These are phyloP conservation scores for Chelonus formosanus DNA, from an alignment of 2,888 invertebrate genomes.

Conservation along the genomic window DNA sequence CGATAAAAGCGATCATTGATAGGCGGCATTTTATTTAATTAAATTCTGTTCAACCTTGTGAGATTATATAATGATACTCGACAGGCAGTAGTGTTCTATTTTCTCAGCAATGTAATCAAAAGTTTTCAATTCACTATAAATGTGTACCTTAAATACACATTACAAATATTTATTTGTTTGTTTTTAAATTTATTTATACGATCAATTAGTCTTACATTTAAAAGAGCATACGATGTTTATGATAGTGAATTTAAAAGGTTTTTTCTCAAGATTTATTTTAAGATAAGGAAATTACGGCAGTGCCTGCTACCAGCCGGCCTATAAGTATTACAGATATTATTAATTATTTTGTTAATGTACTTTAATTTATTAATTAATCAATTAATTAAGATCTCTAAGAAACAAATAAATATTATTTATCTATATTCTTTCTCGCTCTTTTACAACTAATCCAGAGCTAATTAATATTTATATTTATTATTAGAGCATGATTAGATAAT, in stretches of 20 bases:
- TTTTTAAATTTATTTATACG: conserved; percentile 22
- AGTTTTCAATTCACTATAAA: neutral
- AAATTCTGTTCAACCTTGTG: conserved; percentile 39
- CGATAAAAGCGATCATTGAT: conserved; percentile 30
- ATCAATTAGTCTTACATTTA: conserved; percentile 16
- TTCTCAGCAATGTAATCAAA: no score
- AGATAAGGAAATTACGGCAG: conserved; percentile 54
- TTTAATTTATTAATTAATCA: no score
- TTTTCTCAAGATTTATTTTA: conserved; percentile 34
- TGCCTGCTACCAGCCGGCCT: conserved; percentile 60
- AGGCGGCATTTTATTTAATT: conserved; percentile 27
- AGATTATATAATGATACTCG: conserved; percentile 30
- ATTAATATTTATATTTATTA: neutral
- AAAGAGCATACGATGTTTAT: conserved; percentile 29
- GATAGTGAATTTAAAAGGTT: conserved; percentile 29
- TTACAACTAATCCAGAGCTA: neutral
- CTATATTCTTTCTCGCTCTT: conserved; percentile 50
- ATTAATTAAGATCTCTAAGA: conserved; percentile 51
- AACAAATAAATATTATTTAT: conserved; percentile 64
- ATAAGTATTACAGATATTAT: conserved; percentile 45
- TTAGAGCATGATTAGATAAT: no score
- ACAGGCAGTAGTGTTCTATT: conserved; percentile 35
- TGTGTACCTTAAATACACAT: neutral
- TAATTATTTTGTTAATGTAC: no score
- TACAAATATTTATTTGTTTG: conserved; percentile 9